A percentile compares a stretch with the other conserved stretches of the same genome.
Evolutionary conservation across 2,888 invertebrate genomes (phyloP).

Genomic region (Lydus trimaculatus): DNA sequence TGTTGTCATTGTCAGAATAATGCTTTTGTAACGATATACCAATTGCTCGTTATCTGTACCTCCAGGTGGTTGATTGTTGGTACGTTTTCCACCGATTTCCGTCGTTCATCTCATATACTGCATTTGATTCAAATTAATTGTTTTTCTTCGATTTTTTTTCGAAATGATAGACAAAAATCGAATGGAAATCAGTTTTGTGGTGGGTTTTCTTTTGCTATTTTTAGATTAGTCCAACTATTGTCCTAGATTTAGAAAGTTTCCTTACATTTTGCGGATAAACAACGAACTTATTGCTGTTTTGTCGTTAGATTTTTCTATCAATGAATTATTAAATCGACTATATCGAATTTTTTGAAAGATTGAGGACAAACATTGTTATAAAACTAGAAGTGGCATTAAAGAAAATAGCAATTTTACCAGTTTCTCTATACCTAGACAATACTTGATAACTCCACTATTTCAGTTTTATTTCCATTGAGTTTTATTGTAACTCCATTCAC

Average conservation of each 20-base stretch:
- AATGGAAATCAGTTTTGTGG: too few relatives aligned
- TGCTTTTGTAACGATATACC: neutral
- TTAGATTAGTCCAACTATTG: conserved; percentile 25
- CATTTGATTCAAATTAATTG: neutral
- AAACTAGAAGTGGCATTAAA: conserved; percentile 18
- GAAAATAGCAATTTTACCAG: neutral
- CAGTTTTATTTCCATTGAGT: neutral
- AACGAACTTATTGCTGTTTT: too few relatives aligned
- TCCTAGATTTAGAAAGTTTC: conserved; percentile 30
- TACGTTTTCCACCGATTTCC: neutral
- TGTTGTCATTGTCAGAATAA: neutral
- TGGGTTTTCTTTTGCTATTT: conserved; percentile 29
- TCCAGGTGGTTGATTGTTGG: neutral
- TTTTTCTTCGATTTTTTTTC: too few relatives aligned
- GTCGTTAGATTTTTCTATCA: conserved; percentile 9
- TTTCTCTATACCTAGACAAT: neutral
- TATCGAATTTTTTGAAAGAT: neutral
- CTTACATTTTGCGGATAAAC: neutral
- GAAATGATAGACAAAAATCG: too few relatives aligned
- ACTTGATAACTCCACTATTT: neutral
- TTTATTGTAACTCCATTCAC: too few relatives aligned
- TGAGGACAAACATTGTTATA: conserved; percentile 16
- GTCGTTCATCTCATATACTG: neutral
- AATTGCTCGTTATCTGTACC: neutral
- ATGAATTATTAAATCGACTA: conserved; percentile 23